These are phyloP conservation scores for Calyptommatus sinebrachiatus DNA, from an alignment of 2,113 vertebrate species.

Conservation along the genomic window DNA sequence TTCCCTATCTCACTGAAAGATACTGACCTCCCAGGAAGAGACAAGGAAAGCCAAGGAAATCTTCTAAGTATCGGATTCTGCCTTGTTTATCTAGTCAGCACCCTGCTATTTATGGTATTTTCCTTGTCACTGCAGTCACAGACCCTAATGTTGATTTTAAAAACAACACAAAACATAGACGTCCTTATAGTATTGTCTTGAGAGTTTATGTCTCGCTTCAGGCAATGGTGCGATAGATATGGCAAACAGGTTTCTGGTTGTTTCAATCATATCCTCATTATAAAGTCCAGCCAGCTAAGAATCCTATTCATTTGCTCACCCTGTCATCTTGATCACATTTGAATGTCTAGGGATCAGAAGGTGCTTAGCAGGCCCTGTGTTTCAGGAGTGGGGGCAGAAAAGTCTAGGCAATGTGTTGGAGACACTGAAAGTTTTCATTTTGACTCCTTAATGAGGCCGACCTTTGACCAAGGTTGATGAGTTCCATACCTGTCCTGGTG, in stretches of 20 bases:
- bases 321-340: slow-evolving; percentile 85
- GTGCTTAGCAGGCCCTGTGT: slow-evolving; percentile 67
- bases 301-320: slow-evolving; percentile 78
- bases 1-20: slow-evolving; percentile 49
- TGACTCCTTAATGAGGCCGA: slow-evolving; percentile 98
- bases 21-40: slow-evolving; percentile 61
- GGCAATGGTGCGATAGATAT: slow-evolving; percentile 85
- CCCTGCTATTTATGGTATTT: slow-evolving; percentile 31
- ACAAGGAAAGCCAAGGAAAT: slow-evolving; percentile 57
- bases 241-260: slow-evolving; percentile 80
- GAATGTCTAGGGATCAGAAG: slow-evolving; percentile 79
- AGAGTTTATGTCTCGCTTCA: slow-evolving; percentile 90
- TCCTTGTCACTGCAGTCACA: background rate
- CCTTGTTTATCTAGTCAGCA: slow-evolving; percentile 55
- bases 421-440: slow-evolving; percentile 96
- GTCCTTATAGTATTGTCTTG: slow-evolving; percentile 87
- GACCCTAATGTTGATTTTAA: background rate
- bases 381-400: slow-evolving; percentile 74
- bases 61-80: slow-evolving; percentile 56
- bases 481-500: slow-evolving; percentile 96
- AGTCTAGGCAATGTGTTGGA: slow-evolving; percentile 86
- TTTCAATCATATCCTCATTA: slow-evolving; percentile 80
- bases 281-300: slow-evolving; percentile 77
- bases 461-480: slow-evolving; percentile 95
- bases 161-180: slow-evolving; percentile 30